phyloP scores from a whole-genome alignment of 1,140 invertebrate species.

The Pseudomyrmex dendroicus region DNA sequence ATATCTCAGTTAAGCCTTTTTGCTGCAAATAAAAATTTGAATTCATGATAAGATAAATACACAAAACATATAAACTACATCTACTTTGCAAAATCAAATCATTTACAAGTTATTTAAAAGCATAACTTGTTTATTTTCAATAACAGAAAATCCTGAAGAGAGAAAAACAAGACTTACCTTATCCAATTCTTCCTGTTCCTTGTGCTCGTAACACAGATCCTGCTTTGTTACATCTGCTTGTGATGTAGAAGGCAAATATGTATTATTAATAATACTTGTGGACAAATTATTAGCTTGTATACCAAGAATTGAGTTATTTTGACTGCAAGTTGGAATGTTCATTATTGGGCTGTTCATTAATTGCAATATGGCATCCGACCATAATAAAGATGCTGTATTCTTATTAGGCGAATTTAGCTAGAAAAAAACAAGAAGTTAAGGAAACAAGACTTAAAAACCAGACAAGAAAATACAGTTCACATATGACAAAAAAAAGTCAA shows the following conservation, averaged over 20 bases:
- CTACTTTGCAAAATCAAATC: no score
- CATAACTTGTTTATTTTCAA: no score
- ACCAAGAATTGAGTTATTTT: conserved; percentile 78
- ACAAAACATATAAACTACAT: neutral
- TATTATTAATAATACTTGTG: conserved; percentile 79
- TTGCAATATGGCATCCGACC: no score
- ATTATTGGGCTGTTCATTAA: conserved; percentile 77
- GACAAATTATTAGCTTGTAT: conserved; percentile 79
- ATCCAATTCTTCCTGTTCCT: conserved; percentile 55
- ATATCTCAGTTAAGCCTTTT: conserved; percentile 80
- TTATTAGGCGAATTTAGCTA: no score
- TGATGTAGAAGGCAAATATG: conserved; percentile 75
- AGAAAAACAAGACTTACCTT: conserved; percentile 54
- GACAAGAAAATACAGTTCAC: no score
- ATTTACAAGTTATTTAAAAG: no score
- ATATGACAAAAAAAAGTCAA: neutral
- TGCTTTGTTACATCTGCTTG: conserved; percentile 75
- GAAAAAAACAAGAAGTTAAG: no score
- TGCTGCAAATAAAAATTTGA: conserved; percentile 70
- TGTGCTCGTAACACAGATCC: conserved; percentile 67
- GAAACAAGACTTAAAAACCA: no score
- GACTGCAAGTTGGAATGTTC: conserved; percentile 83
- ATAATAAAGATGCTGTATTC: no score
- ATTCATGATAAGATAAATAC: conserved; percentile 70
- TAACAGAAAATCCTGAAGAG: neutral